phyloP scores from a whole-genome alignment of 2,888 invertebrate species.

The Clusia tigrina region DNA sequence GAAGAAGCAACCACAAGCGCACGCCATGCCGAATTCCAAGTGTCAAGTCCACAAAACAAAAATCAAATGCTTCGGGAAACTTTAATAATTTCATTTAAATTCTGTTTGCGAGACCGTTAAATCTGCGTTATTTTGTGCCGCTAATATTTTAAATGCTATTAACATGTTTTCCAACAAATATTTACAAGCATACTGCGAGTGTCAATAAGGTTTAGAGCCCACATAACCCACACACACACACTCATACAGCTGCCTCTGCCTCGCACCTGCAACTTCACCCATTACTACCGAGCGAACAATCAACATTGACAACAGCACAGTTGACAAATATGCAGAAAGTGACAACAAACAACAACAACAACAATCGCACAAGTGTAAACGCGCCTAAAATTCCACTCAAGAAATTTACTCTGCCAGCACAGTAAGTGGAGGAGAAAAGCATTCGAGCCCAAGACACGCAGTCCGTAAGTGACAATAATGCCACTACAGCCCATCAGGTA shows the following conservation, averaged over 20 bases:
- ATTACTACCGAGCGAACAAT: neutral
- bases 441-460: too few relatives aligned
- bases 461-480: too few relatives aligned
- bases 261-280: neutral
- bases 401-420: too few relatives aligned
- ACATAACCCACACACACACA: neutral
- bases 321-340: neutral
- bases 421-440: too few relatives aligned
- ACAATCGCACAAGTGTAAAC: neutral
- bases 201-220: conserved; percentile 3
- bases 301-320: conserved; percentile 2
- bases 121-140: neutral
- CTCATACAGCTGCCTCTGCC: too few relatives aligned
- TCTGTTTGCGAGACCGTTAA: neutral
- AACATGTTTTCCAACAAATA: conserved; percentile 8
- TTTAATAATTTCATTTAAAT: too few relatives aligned
- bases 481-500: too few relatives aligned
- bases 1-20: too few relatives aligned
- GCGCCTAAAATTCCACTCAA: conserved; percentile 2
- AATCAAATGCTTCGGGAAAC: too few relatives aligned
- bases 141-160: conserved; percentile 9
- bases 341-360: neutral
- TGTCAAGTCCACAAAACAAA: too few relatives aligned
- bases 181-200: neutral
- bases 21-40: too few relatives aligned